Evolutionary conservation across 2,797 vertebrate genomes (phyloP).

Genomic region (Poecilia wingei): DNA sequence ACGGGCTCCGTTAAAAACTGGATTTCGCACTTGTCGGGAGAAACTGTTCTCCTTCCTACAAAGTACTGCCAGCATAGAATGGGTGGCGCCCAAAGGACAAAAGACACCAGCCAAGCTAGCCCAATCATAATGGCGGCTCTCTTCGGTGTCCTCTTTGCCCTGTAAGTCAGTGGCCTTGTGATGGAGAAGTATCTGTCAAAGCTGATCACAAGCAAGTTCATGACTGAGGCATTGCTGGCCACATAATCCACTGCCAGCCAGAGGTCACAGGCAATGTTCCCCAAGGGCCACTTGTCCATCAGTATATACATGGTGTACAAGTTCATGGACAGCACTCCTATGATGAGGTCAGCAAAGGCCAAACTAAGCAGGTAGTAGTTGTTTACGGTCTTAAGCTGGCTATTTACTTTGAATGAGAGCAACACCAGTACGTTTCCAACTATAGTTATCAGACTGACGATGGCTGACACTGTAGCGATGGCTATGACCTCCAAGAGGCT

Average conservation of each 20-base stretch:
- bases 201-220: slow-evolving; percentile 98
- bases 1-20: slow-evolving; percentile 97
- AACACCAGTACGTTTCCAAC: slow-evolving; percentile 95
- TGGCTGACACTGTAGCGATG: slow-evolving; percentile 91
- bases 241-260: slow-evolving; percentile 98
- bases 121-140: slow-evolving; percentile 97
- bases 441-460: slow-evolving; percentile 93
- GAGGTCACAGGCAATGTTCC: slow-evolving; percentile 94
- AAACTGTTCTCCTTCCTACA: slow-evolving; percentile 89
- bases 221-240: slow-evolving; percentile 97
- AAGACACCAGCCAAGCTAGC: slow-evolving; percentile 94
- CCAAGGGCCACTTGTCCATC: slow-evolving; percentile 95
- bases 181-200: slow-evolving; percentile 99
- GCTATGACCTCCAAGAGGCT: slow-evolving; percentile 90
- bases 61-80: slow-evolving; percentile 99
- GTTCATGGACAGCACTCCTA: slow-evolving; percentile 97
- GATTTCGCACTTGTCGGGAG: slow-evolving; percentile 89
- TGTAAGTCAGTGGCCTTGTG: slow-evolving; percentile 94
- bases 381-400: slow-evolving; percentile 97
- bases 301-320: slow-evolving; percentile 96
- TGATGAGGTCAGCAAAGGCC: slow-evolving; percentile 97
- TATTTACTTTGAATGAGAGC: slow-evolving; percentile 97
- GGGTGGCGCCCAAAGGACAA: slow-evolving; percentile 94
- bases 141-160: slow-evolving; percentile 93
- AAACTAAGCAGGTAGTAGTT: slow-evolving; percentile 98